Conservation (phyloP, 1,140 invertebrate genomes). For the Drosophila ananassae region DNA sequence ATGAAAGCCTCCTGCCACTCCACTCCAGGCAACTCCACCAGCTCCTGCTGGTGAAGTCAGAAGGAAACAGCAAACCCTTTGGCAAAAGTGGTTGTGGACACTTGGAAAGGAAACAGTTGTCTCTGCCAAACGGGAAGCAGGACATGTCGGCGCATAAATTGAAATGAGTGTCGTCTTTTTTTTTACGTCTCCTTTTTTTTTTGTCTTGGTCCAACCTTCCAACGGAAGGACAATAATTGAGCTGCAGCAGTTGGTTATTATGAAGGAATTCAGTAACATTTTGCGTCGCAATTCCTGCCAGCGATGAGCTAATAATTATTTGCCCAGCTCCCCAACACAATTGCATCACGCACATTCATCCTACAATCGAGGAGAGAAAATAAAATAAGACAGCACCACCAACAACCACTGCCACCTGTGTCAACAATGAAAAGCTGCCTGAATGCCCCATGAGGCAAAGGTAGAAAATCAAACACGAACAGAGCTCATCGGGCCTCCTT, state of each 20-base stretch:
- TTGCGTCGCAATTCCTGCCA: slow-evolving; percentile 48
- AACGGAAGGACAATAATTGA: slow-evolving; percentile 72
- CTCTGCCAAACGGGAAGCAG: slow-evolving; percentile 68
- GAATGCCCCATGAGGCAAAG: slow-evolving; percentile 10
- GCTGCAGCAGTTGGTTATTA: slow-evolving; percentile 32
- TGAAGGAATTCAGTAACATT: slow-evolving; percentile 44
- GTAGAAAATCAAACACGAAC: slow-evolving; percentile 61
- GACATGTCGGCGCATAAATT: slow-evolving; percentile 80
- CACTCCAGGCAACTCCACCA: slow-evolving; percentile 17
- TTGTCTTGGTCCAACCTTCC: slow-evolving; percentile 6
- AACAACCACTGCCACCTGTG: slow-evolving; percentile 66
- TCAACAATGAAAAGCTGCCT: slow-evolving; percentile 72
- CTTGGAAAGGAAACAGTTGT: slow-evolving; percentile 75
- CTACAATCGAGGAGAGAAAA: slow-evolving; percentile 5
- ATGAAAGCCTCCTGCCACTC: slow-evolving; percentile 67
- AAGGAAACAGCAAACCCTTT: slow-evolving; percentile 65
- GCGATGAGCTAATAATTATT: slow-evolving; percentile 65
- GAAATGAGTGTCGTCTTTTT: slow-evolving; percentile 48
- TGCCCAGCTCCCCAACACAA: slow-evolving; percentile 44
- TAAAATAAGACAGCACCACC: slow-evolving; percentile 10
- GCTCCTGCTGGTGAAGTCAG: slow-evolving; percentile 46
- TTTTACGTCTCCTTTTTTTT: neutral
- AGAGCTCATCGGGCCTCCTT: slow-evolving; percentile 32
- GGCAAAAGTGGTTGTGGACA: slow-evolving; percentile 44
- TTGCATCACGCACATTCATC: slow-evolving; percentile 53